Percentiles rank a stretch among this genome's conserved stretches.
Conservation (phyloP, 1,140 invertebrate species). For the Parapsyche elsis region DNA sequence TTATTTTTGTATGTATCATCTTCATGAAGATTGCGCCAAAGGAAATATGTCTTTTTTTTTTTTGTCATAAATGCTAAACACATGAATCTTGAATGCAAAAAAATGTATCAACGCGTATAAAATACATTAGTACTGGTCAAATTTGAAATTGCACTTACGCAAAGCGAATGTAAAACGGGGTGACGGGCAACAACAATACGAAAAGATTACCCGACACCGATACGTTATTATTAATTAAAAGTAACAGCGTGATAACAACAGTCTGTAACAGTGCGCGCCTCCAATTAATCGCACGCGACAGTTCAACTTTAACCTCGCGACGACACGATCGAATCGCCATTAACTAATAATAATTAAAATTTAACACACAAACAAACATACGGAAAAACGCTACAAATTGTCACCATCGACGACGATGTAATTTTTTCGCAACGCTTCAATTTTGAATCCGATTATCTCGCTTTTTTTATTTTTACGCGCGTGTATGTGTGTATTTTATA, state of each 20-base stretch:
- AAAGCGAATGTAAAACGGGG: neutral
- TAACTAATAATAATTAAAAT: too few species aligned
- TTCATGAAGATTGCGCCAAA: too few species aligned
- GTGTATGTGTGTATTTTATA: neutral
- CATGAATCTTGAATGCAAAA: too few species aligned
- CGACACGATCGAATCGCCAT: neutral
- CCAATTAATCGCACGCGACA: neutral
- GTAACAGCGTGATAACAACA: constrained; percentile 7
- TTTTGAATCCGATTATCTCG: neutral
- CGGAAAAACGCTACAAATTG: too few species aligned
- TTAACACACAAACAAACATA: too few species aligned
- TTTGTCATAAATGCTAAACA: too few species aligned
- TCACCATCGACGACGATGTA: too few species aligned
- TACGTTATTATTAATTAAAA: constrained; percentile 1
- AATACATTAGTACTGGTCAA: neutral
- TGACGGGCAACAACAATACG: neutral
- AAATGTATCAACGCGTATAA: too few species aligned
- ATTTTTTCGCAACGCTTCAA: neutral
- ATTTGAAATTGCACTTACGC: neutral
- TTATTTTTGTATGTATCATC: too few species aligned
- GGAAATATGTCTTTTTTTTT: too few species aligned
- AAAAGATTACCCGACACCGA: neutral
- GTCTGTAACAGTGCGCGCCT: neutral
- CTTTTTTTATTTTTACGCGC: neutral
- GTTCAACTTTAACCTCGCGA: neutral